Evolutionary conservation across 2,888 invertebrate genomes (phyloP).

Genomic region (Vandiemenella viatica): DNA sequence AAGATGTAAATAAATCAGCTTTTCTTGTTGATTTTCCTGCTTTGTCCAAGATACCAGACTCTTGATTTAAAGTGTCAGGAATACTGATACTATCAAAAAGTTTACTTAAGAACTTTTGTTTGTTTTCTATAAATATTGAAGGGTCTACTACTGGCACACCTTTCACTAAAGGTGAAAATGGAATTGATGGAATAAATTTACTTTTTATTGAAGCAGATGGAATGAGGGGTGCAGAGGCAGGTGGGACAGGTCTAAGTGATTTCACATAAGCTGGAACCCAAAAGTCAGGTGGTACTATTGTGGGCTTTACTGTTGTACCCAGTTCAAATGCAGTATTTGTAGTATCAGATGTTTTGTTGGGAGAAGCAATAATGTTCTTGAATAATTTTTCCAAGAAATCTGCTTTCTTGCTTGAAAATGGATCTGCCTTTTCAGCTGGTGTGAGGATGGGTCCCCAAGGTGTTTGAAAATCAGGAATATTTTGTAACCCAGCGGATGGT

Average conservation of each 20-base stretch:
- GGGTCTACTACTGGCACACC: neutral
- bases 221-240: slow-evolving; percentile 25
- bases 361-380: no score
- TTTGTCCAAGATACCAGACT: neutral
- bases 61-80: neutral
- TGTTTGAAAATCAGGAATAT: neutral
- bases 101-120: slow-evolving; percentile 22
- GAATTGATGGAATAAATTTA: slow-evolving; percentile 15
- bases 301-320: neutral
- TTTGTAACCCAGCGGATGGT: neutral
- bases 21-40: neutral
- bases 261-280: neutral
- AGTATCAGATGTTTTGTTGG: slow-evolving; percentile 20
- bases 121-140: neutral
- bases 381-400: slow-evolving; percentile 24
- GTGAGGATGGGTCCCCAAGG: slow-evolving; percentile 13
- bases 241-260: slow-evolving; percentile 24
- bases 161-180: neutral
- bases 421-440: no score
- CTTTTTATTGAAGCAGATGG: slow-evolving; percentile 22
- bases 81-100: slow-evolving; percentile 22
- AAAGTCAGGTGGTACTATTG: slow-evolving; percentile 1
- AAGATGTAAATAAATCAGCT: no score
- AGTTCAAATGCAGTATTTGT: neutral
- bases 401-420: slow-evolving; percentile 23